Conservation (phyloP, 2,797 vertebrate species). For the Sebastes iracundus region DNA sequence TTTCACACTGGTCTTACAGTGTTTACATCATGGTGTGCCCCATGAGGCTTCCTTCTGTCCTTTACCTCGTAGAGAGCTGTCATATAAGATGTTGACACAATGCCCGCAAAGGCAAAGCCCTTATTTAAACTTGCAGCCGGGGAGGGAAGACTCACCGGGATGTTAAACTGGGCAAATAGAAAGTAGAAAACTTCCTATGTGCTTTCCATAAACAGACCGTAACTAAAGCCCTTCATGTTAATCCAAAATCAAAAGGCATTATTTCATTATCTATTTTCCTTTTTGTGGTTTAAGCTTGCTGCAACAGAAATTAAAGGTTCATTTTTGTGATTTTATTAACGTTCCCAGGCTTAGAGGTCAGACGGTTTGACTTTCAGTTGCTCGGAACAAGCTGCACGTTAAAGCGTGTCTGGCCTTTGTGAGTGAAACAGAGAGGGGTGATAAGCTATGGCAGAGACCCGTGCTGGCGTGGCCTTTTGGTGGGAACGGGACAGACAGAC, state of each 20-base stretch:
- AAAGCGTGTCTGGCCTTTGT: slow-evolving; percentile 47
- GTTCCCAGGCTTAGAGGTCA: slow-evolving; percentile 24
- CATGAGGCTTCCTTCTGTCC: slow-evolving; percentile 57
- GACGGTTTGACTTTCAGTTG: slow-evolving; percentile 41
- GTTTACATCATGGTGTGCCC: slow-evolving; percentile 71
- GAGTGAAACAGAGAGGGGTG: slow-evolving; percentile 42
- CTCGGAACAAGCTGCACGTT: slow-evolving; percentile 49
- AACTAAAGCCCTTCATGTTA: neutral
- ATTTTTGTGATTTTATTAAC: slow-evolving; percentile 13
- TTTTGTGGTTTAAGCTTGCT: neutral
- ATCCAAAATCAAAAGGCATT: slow-evolving; percentile 1
- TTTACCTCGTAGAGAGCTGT: slow-evolving; percentile 57
- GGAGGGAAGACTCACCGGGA: slow-evolving; percentile 40
- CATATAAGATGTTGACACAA: slow-evolving; percentile 70
- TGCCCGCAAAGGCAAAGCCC: slow-evolving; percentile 40
- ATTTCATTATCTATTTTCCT: neutral
- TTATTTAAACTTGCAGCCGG: slow-evolving; percentile 49
- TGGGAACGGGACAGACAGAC: slow-evolving; percentile 42
- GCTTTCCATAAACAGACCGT: slow-evolving; percentile 19
- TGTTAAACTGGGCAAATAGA: slow-evolving; percentile 37
- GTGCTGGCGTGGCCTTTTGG: slow-evolving; percentile 50
- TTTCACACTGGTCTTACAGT: slow-evolving; percentile 73
- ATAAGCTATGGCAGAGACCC: slow-evolving; percentile 49
- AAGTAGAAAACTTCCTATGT: slow-evolving; percentile 23
- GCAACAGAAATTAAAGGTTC: neutral